phyloP scores from a whole-genome alignment of 2,797 vertebrate genomes.

The Odontamblyopus rebecca region DNA sequence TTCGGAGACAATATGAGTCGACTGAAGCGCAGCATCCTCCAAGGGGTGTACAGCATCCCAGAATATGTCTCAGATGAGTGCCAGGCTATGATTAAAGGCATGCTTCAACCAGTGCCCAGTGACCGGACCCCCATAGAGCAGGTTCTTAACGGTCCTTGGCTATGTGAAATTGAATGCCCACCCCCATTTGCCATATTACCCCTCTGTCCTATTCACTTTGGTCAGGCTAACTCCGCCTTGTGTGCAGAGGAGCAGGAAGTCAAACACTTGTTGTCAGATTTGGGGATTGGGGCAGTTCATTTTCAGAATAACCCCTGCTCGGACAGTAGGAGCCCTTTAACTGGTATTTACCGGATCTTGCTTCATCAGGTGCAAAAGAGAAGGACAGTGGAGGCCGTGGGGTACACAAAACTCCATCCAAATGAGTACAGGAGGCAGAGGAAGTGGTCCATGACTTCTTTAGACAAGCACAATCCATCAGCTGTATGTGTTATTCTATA shows the following conservation, averaged over 20 bases:
- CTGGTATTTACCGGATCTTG: constrained; percentile 78
- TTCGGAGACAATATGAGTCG: constrained; percentile 66
- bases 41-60: constrained; percentile 76
- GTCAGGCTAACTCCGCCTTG: constrained; percentile 44
- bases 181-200: constrained; percentile 53
- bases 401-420: constrained; percentile 60
- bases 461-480: constrained; percentile 62
- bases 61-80: constrained; percentile 68
- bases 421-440: constrained; percentile 53
- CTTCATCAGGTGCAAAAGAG: constrained; percentile 77
- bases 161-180: constrained; percentile 71
- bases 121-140: constrained; percentile 67
- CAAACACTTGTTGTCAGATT: constrained; percentile 56
- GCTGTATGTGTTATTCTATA: constrained; percentile 73
- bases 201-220: constrained; percentile 64
- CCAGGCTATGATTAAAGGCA: constrained; percentile 71
- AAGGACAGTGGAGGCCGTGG: constrained; percentile 61
- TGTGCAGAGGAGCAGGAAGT: constrained; percentile 74
- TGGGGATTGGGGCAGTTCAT: constrained; percentile 70
- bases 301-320: constrained; percentile 73
- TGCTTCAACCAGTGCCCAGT: constrained; percentile 69
- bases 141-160: constrained; percentile 68
- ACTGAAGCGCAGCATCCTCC: constrained; percentile 76
- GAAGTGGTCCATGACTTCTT: constrained; percentile 46
- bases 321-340: constrained; percentile 70